A percentile compares a stretch with the other conserved stretches of the same genome.
Evolutionary conservation across 2,888 invertebrate genomes (phyloP).

Genomic region (Plagodis pulveraria): DNA sequence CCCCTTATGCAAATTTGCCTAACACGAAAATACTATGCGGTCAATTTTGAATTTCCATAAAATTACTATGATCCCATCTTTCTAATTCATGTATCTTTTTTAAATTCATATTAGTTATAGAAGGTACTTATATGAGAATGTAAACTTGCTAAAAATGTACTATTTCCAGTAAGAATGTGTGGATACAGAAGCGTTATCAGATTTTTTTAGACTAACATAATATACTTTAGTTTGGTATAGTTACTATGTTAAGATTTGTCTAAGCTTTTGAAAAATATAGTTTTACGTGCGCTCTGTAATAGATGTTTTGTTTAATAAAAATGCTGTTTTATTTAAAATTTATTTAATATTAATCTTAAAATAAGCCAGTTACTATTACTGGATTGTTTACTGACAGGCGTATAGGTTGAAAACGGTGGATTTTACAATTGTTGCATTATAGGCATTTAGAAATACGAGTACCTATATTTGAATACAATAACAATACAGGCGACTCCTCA

Average conservation of each 20-base stretch:
- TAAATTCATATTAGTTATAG: no score
- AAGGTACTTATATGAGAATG: not conserved
- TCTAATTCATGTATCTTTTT: not conserved
- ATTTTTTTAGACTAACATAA: slow-evolving; percentile 61
- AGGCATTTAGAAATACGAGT: no score
- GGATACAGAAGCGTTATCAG: slow-evolving; percentile 36
- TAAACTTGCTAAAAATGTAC: not conserved
- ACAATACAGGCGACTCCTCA: no score
- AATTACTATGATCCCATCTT: not conserved
- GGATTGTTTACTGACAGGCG: not conserved
- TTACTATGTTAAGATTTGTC: slow-evolving; percentile 39
- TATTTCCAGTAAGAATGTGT: slow-evolving; percentile 31
- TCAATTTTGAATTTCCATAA: slow-evolving; percentile 4
- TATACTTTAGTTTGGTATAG: slow-evolving; percentile 70
- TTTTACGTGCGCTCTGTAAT: slow-evolving; percentile 25
- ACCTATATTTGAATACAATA: no score
- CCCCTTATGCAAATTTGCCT: slow-evolving; percentile 20
- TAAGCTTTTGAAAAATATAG: slow-evolving; percentile 65
- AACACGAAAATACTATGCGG: not conserved
- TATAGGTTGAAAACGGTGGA: no score
- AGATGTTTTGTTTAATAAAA: slow-evolving; percentile 28
- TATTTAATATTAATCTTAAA: slow-evolving; percentile 22
- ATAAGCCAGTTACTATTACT: slow-evolving; percentile 13
- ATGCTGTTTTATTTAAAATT: slow-evolving; percentile 6
- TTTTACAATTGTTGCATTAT: no score